Conservation (phyloP, 2,797 vertebrate genomes). For the Mionectes olivaceus region DNA sequence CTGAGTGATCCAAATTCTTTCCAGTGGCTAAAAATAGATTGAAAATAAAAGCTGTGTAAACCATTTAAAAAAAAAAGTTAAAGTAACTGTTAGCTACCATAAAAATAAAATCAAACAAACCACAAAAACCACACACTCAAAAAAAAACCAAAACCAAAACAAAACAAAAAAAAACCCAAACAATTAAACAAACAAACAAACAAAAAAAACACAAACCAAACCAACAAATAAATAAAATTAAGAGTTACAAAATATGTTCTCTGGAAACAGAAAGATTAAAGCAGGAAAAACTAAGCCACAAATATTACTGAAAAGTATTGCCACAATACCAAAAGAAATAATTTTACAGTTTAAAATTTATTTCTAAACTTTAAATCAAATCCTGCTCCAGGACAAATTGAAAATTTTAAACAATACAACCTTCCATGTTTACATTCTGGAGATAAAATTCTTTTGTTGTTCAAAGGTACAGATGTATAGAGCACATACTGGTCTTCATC, state of each 20-base stretch:
- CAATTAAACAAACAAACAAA: too few species aligned
- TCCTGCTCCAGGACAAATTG: background rate
- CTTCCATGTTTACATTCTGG: background rate
- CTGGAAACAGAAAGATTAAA: background rate
- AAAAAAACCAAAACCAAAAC: too few species aligned
- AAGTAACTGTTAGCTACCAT: background rate
- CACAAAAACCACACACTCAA: background rate
- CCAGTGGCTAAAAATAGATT: background rate
- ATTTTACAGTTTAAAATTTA: background rate
- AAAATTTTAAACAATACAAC: background rate
- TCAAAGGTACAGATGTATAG: background rate
- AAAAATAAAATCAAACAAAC: background rate
- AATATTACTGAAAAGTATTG: background rate
- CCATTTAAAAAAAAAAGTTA: background rate
- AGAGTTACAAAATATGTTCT: background rate
- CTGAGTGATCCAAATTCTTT: background rate
- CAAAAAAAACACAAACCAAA: background rate
- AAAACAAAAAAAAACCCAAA: too few species aligned
- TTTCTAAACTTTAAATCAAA: background rate
- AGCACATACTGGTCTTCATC: background rate
- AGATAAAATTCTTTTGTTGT: background rate
- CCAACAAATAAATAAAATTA: background rate
- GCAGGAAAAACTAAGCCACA: background rate
- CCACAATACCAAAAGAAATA: background rate
- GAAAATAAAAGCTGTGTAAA: background rate